Evolutionary conservation across 2,888 invertebrate genomes (phyloP).

Genomic region (Tipula unca): DNA sequence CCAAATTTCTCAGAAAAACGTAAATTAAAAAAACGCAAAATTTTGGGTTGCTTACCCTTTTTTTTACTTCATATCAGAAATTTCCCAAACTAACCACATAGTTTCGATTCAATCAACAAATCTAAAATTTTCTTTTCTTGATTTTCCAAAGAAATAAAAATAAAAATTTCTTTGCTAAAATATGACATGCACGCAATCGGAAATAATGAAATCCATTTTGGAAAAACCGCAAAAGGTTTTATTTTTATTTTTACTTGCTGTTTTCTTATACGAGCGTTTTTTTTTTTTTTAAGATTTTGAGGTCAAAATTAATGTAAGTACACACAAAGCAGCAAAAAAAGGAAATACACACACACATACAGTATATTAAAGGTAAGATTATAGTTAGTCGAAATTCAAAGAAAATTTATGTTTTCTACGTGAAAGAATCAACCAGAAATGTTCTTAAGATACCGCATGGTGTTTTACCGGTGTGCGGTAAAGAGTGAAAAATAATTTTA

Average conservation of each 20-base stretch:
- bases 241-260: not conserved
- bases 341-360: not conserved
- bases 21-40: not conserved
- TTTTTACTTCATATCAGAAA: not conserved
- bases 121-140: not conserved
- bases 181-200: constrained; percentile 18
- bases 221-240: not conserved
- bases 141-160: not conserved
- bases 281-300: not conserved
- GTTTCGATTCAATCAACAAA: constrained; percentile 8
- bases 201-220: constrained; percentile 10
- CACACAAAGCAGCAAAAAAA: not conserved
- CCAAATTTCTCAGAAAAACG: not conserved
- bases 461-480: not conserved
- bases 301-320: not conserved
- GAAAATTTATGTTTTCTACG: not conserved
- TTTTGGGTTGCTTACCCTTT: not conserved
- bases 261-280: not conserved
- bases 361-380: not conserved
- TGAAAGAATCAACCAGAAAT: not conserved
- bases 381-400: not conserved
- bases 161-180: not conserved
- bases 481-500: not conserved
- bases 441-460: not conserved
- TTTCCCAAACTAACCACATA: not conserved